These are phyloP conservation scores for Steatocranus sp. DNA, from an alignment of 2,797 vertebrate genomes.

Conservation along the genomic window DNA sequence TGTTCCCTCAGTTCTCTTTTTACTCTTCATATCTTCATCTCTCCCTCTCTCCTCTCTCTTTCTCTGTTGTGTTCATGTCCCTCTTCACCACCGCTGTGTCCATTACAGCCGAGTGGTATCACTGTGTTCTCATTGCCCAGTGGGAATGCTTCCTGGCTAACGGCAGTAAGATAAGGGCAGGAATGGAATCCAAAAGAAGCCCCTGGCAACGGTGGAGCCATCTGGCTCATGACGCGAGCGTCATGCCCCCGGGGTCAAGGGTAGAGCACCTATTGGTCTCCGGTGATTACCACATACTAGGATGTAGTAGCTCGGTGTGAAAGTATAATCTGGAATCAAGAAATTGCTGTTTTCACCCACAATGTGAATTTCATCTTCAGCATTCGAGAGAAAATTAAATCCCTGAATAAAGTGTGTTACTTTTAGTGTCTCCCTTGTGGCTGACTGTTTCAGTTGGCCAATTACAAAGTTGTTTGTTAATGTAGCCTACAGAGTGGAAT, in stretches of 20 bases:
- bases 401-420: constrained; percentile 16
- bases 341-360: not conserved
- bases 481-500: constrained; percentile 30
- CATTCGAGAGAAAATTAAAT: not conserved
- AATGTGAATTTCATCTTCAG: not conserved
- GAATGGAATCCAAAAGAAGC: constrained; percentile 25
- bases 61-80: not conserved
- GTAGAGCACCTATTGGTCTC: not conserved
- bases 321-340: not conserved
- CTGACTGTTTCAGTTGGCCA: constrained; percentile 32
- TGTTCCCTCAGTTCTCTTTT: not conserved
- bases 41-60: not conserved
- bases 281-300: not conserved
- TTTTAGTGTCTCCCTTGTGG: constrained; percentile 28
- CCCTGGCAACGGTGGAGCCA: constrained; percentile 25
- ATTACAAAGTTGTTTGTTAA: constrained; percentile 57
- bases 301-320: not conserved
- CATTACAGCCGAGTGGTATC: not conserved
- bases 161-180: constrained; percentile 29
- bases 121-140: constrained; percentile 14
- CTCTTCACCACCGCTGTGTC: not conserved
- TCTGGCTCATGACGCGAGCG: constrained; percentile 16
- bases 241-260: constrained; percentile 27
- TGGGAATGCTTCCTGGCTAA: constrained; percentile 24
- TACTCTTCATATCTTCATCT: not conserved